phyloP scores from a whole-genome alignment of 2,113 vertebrate species.

The Cyrtonyx montezumae region DNA sequence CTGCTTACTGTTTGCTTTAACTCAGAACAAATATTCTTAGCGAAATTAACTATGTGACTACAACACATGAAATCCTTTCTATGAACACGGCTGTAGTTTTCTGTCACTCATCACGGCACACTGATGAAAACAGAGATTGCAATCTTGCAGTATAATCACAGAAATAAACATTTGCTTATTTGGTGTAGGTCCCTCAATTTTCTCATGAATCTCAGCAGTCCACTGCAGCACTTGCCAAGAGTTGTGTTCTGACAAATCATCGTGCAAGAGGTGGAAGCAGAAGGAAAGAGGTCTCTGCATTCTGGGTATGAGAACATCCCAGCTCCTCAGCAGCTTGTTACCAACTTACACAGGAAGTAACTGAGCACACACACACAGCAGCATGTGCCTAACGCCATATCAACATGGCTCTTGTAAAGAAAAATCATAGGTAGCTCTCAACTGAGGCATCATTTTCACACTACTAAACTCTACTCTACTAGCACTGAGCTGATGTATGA shows the following conservation, averaged over 20 bases:
- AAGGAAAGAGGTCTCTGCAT: background rate
- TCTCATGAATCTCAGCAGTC: background rate
- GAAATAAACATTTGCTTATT: background rate
- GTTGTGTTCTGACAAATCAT: background rate
- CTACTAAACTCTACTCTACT: background rate
- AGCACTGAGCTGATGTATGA: background rate
- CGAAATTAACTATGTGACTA: background rate
- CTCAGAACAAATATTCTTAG: background rate
- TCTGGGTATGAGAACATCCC: background rate
- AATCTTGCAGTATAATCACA: background rate
- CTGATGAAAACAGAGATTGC: background rate
- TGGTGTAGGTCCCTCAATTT: background rate
- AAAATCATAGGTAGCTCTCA: background rate
- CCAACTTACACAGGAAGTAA: background rate
- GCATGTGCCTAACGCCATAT: fast-evolving
- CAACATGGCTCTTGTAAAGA: background rate
- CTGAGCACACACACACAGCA: background rate
- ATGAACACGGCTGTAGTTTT: background rate
- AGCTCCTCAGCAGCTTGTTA: background rate
- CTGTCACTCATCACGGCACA: background rate
- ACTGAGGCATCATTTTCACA: background rate
- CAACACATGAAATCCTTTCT: background rate
- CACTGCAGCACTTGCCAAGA: background rate
- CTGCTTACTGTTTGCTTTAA: background rate
- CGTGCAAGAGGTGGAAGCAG: background rate